Percentiles rank a stretch among this genome's conserved stretches.
Conservation (phyloP, 2,113 vertebrate species). For the Chelonoidis abingdonii region DNA sequence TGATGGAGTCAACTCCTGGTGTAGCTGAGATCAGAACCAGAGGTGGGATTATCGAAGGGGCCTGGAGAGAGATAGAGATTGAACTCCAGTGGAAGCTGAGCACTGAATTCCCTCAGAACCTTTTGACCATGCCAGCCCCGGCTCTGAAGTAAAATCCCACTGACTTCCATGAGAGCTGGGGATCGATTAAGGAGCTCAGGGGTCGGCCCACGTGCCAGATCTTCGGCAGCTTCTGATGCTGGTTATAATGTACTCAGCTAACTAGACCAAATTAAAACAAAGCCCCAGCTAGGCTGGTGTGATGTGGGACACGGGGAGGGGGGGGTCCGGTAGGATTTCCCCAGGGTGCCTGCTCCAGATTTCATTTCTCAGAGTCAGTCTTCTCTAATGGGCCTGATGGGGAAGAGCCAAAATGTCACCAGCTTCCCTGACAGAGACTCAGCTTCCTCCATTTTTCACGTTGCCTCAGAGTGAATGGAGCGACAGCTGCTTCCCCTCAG, state of each 20-base stretch:
- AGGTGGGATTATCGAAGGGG: background rate
- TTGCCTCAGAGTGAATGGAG: background rate
- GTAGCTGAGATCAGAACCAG: background rate
- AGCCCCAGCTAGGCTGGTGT: slow-evolving; percentile 55
- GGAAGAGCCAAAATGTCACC: slow-evolving; percentile 12
- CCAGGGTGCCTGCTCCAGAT: slow-evolving; percentile 29
- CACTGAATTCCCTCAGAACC: background rate
- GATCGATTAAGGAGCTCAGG: background rate
- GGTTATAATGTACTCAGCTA: slow-evolving; percentile 32
- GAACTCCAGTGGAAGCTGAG: background rate
- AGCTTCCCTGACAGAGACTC: background rate
- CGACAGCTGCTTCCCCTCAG: slow-evolving; percentile 23
- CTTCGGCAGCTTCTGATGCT: slow-evolving; percentile 34
- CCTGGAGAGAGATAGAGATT: background rate
- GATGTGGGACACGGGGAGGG: slow-evolving; percentile 24
- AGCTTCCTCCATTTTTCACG: background rate
- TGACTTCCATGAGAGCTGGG: background rate
- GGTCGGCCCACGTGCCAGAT: background rate
- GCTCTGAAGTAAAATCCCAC: background rate
- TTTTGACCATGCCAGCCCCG: background rate
- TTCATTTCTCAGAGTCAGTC: background rate
- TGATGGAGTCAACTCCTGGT: rapidly evolving
- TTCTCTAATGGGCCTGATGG: background rate
- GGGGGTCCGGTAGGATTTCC: background rate
- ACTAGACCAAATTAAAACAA: slow-evolving; percentile 56